Evolutionary conservation across 2,888 invertebrate species (phyloP), one percentile per base, ranked within the genome.

Genomic region (Rotaria sp.): DNA sequence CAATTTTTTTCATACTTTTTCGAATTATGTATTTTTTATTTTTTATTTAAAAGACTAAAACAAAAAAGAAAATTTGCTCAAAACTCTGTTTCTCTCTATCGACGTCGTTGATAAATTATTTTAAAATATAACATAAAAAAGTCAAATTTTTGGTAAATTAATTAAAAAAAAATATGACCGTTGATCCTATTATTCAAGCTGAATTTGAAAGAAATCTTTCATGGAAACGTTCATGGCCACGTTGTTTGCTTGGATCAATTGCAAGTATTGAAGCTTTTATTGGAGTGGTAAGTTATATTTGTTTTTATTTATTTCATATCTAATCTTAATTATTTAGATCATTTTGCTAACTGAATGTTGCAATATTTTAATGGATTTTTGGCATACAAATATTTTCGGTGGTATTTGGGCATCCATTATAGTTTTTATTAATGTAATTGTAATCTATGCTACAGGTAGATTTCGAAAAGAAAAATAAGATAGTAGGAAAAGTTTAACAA

Each of bases 351-450:
- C 80, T 24, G 80, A 80, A 80, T 11, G 8, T 41, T 8, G 15
- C 24, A 80, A 80, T 41, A 35, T 80, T 41, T 15, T 80, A n/a
- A 15, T 80, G 45, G 80, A 80, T 3, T 80, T 80, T 45, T 80
- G 80, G 80, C 45, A 80, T 80, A 80, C 26, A 15, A 80, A 80
- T 80, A n/a, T 80, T 21, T 80, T 80, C 15, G 80, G 80, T 15
- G 80, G 80, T 45, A 45, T 80, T 26, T 80, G 80, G 80, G 35
- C 45, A 41, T 45, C 80, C 7, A 10, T 80, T 45, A 5, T 45
- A 7, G 11, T 80, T 10, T 80, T 80, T 45, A 80, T 80, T n/a
- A 45, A 80, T 80, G 26, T 26, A 45, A 80, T 41, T 45, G 4
- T 45, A 80, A 18, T 80, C 26, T 80, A 7, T 80, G 4, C 4